Evolutionary conservation across 2,113 vertebrate species (phyloP).

Genomic region (Coreoperca whiteheadi): DNA sequence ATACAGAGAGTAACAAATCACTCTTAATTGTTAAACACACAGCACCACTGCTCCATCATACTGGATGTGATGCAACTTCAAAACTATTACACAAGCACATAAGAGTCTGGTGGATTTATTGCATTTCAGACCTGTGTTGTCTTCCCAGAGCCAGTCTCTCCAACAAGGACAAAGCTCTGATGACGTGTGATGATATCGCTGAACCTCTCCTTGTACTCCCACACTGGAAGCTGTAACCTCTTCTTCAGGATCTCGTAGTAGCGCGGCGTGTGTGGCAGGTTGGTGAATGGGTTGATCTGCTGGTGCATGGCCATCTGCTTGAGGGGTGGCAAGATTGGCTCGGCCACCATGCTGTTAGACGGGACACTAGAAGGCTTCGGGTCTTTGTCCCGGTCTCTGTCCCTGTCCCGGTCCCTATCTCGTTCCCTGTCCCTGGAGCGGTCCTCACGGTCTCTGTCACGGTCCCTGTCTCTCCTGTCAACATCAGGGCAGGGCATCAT

Average conservation of each 20-base stretch:
- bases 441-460: slow-evolving; percentile 93
- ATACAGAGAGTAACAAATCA: background rate
- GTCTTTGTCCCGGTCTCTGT: slow-evolving; percentile 94
- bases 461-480: slow-evolving; percentile 92
- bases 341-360: slow-evolving; percentile 80
- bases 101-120: background rate
- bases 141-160: slow-evolving; percentile 98
- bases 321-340: slow-evolving; percentile 81
- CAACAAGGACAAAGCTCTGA: slow-evolving; percentile 97
- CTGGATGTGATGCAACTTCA: background rate
- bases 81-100: background rate
- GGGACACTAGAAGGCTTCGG: slow-evolving; percentile 76
- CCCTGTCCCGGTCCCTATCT: slow-evolving; percentile 85
- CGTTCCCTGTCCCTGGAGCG: slow-evolving; percentile 87
- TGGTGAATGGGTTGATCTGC: slow-evolving; percentile 98
- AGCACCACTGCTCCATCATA: background rate
- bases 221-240: slow-evolving; percentile 95
- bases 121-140: slow-evolving; percentile 92
- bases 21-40: background rate
- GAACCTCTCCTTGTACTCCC: slow-evolving; percentile 99
- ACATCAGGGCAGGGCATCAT: background rate
- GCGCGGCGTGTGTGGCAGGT: slow-evolving; percentile 95
- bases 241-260: slow-evolving; percentile 98
- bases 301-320: slow-evolving; percentile 92
- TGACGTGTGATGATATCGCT: slow-evolving; percentile 94